Percentiles rank a stretch among this genome's conserved stretches.
These are phyloP conservation scores for Sakesphorus luctuosus DNA, from an alignment of 2,113 vertebrate genomes.

Conservation along the genomic window DNA sequence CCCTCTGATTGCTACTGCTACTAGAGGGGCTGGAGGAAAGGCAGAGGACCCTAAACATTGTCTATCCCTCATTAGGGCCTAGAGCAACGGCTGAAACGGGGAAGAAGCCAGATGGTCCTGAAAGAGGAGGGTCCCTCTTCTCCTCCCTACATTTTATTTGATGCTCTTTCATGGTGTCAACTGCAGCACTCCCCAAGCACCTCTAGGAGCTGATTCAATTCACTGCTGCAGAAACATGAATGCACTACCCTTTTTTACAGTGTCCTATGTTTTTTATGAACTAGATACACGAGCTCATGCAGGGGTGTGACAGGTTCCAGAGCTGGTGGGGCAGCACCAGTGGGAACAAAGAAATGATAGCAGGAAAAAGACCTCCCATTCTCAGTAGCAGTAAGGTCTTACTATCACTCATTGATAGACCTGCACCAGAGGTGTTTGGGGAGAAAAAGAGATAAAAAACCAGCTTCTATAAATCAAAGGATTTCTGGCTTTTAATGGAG, in stretches of 20 bases:
- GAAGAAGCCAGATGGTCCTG: background rate
- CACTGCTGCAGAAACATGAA: background rate
- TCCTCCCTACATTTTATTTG: background rate
- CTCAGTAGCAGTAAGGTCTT: background rate
- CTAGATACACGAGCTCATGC: background rate
- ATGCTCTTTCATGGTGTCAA: background rate
- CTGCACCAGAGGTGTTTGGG: background rate
- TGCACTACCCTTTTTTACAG: background rate
- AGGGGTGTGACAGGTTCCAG: background rate
- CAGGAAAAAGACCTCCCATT: background rate
- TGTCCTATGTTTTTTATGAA: background rate
- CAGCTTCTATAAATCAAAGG: background rate
- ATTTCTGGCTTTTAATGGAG: background rate
- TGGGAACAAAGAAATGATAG: background rate
- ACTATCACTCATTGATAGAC: rapidly evolving
- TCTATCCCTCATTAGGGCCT: background rate
- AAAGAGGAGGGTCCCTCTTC: background rate
- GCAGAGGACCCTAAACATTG: rapidly evolving
- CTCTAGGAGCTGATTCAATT: background rate
- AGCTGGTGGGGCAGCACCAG: background rate
- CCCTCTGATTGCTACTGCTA: background rate
- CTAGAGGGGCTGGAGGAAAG: background rate
- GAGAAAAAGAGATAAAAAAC: background rate
- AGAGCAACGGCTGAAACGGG: background rate
- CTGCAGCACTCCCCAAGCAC: background rate